These are phyloP conservation scores for Periplaneta americana DNA, from an alignment of 1,140 invertebrate genomes.

Conservation along the genomic window DNA sequence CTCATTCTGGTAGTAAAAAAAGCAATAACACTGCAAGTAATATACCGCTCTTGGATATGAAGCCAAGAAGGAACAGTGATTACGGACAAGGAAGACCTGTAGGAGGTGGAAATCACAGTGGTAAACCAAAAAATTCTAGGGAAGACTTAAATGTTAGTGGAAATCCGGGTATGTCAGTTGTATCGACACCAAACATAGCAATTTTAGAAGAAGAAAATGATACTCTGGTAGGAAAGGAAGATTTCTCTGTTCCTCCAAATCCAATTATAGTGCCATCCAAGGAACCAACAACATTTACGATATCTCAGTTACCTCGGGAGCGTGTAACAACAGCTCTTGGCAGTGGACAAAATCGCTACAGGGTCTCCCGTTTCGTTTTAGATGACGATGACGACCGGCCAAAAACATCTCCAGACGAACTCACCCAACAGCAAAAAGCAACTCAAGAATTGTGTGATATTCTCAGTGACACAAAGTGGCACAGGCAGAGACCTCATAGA, in stretches of 20 bases:
- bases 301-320: constrained; percentile 9
- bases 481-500: background rate
- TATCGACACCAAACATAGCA: constrained; percentile 17
- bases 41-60: background rate
- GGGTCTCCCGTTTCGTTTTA: constrained; percentile 1
- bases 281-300: constrained; percentile 8
- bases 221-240: background rate
- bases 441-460: constrained; percentile 17
- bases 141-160: background rate
- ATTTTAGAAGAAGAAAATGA: constrained; percentile 15
- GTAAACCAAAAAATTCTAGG: background rate
- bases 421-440: constrained; percentile 12
- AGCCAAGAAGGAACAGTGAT: background rate
- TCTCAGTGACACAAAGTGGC: constrained; percentile 13
- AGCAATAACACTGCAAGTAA: background rate
- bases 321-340: constrained; percentile 6
- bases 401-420: constrained; percentile 11
- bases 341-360: background rate
- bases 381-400: constrained; percentile 13
- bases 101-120: background rate
- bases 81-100: background rate
- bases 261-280: constrained; percentile 7
- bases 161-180: background rate
- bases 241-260: background rate
- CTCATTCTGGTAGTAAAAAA: background rate